Percentiles rank a stretch among this genome's conserved stretches.
Evolutionary conservation across 2,797 vertebrate genomes (phyloP).

Genomic region (Chromobotia macracanthus): DNA sequence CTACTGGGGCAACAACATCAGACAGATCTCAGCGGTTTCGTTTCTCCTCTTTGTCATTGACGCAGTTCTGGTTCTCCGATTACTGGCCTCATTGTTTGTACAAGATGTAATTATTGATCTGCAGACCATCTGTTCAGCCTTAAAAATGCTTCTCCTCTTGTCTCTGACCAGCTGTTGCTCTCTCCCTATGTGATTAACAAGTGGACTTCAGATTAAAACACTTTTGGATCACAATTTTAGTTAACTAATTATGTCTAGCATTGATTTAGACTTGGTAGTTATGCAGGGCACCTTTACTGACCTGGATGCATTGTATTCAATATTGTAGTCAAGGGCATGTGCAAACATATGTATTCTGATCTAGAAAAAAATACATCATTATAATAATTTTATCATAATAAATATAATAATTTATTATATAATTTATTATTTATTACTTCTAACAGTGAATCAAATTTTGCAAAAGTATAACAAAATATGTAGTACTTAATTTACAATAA

Average conservation of each 20-base stretch:
- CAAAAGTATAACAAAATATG: no score
- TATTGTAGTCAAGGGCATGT: neutral
- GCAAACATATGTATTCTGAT: neutral
- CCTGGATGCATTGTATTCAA: neutral
- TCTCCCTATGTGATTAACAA: conserved; percentile 22
- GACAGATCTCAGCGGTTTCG: conserved; percentile 4
- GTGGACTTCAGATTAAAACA: conserved; percentile 9
- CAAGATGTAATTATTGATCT: conserved; percentile 53
- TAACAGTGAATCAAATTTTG: no score
- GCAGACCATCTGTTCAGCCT: conserved; percentile 23
- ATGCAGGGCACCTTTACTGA: neutral
- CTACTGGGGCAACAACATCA: neutral
- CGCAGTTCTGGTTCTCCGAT: conserved; percentile 26
- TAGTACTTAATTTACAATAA: no score
- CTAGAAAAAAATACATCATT: neutral
- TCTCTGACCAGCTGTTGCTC: conserved; percentile 34
- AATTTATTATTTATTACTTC: no score
- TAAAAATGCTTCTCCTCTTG: conserved; percentile 1
- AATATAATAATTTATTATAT: no score
- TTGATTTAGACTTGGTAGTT: neutral
- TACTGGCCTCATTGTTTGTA: conserved; percentile 41
- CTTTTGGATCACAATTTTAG: neutral
- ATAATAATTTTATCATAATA: no score
- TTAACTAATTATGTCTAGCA: neutral
- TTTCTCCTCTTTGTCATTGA: conserved; percentile 41